Conservation (phyloP, 2,888 invertebrate species). For the Drosophila differens region DNA sequence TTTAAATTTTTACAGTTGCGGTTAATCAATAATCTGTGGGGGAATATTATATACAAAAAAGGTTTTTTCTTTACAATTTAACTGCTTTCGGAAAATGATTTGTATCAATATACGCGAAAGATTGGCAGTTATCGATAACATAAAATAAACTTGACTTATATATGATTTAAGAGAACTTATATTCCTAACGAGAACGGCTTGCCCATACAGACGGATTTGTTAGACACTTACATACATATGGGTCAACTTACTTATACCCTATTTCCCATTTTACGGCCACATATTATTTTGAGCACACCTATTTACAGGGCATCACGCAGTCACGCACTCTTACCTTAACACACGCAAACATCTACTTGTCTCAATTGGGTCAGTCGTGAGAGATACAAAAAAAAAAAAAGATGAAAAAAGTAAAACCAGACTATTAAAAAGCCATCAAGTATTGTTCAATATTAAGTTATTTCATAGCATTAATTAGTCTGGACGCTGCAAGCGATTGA, state of each 20-base stretch:
- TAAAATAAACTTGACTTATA: background rate
- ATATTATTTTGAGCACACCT: background rate
- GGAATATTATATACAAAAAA: background rate
- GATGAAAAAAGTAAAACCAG: slow-evolving; percentile 48
- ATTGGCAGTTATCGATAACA: background rate
- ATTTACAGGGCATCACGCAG: slow-evolving; percentile 29
- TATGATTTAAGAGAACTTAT: background rate
- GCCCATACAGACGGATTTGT: no score
- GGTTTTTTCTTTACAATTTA: background rate
- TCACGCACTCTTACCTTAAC: background rate
- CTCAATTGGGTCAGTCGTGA: slow-evolving; percentile 68
- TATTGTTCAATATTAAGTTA: slow-evolving; percentile 80
- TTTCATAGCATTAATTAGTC: slow-evolving; percentile 73
- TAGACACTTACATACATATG: no score
- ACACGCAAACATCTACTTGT: slow-evolving; percentile 12
- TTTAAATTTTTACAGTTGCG: background rate
- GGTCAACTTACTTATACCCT: background rate
- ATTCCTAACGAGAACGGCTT: background rate
- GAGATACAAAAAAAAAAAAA: slow-evolving; percentile 40
- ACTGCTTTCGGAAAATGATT: background rate
- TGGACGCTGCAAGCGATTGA: slow-evolving; percentile 60
- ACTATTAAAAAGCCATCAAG: slow-evolving; percentile 74
- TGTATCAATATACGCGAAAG: background rate
- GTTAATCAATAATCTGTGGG: background rate
- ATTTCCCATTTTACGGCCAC: background rate